Evolutionary conservation across 1,140 invertebrate species (phyloP).

Genomic region (Calliopsis andreniformis): DNA sequence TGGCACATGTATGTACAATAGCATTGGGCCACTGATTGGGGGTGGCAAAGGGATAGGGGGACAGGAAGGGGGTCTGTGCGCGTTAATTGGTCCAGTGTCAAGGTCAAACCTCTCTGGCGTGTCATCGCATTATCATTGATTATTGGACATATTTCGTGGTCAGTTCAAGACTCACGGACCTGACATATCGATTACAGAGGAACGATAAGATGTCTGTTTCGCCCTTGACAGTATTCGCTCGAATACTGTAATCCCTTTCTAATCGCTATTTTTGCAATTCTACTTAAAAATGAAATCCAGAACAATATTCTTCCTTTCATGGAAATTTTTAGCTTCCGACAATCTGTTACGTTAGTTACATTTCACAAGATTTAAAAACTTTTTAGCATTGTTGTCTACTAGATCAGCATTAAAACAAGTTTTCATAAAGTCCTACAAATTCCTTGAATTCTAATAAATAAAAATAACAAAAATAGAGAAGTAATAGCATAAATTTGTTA

Average conservation of each 20-base stretch:
- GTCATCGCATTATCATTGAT: conserved; percentile 81
- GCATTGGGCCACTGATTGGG: conserved; percentile 72
- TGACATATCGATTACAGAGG: conserved; percentile 54
- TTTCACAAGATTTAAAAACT: too few relatives aligned
- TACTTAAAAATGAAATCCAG: too few relatives aligned
- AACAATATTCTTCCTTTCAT: too few relatives aligned
- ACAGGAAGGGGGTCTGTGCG: conserved; percentile 72
- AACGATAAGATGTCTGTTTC: conserved; percentile 56
- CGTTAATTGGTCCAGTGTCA: conserved; percentile 82
- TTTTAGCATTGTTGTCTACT: too few relatives aligned
- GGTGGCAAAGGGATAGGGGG: conserved; percentile 46
- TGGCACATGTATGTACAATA: conserved; percentile 73
- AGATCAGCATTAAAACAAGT: too few relatives aligned
- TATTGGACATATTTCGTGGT: conserved; percentile 75
- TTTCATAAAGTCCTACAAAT: too few relatives aligned
- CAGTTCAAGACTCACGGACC: conserved; percentile 49
- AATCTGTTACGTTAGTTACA: too few relatives aligned
- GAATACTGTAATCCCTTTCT: background rate
- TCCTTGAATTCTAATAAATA: too few relatives aligned
- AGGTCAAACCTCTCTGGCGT: conserved; percentile 79
- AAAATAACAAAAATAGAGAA: too few relatives aligned
- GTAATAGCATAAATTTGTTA: too few relatives aligned
- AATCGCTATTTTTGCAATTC: background rate
- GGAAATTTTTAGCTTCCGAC: too few relatives aligned
- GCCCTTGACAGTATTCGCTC: background rate